Base-by-base conservation (phyloP, 1,140 invertebrate genomes). In the Chrysoperla carnea region DNA sequence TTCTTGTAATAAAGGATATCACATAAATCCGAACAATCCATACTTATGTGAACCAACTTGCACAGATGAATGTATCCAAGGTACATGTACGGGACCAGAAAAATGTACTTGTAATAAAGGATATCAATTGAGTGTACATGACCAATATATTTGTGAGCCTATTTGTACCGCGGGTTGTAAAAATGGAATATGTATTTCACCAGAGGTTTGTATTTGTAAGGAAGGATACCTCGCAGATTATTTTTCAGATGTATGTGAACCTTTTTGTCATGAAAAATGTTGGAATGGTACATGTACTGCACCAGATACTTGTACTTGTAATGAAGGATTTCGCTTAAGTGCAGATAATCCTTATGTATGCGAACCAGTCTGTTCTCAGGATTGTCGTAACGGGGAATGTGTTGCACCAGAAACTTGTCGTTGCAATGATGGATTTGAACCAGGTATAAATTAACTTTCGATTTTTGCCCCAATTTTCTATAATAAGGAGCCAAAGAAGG, bases 241-340 rank as follows among this genome's bases (percentile, higher is more conserved):
- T 28, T 36, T 1, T 23, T 29, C 6, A 29, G 8, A 15, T 4
- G 7, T 23, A 1, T 59, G 57, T 39, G 38, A 46, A 4, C 53
- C 55, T 1, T 29, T 40, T 5, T 59, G 57, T n/a, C n/a, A n/a
- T n/a, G n/a, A n/a, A n/a, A n/a, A n/a, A n/a, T 45, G 15, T 46
- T 1, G 59, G 58, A 42, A n/a, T n/a, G 71, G 69, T 6, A 53
- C 62, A 12, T 75, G 72, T 43, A 53, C 61, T 0, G 64, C 62
- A 1, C 69, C 71, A 0, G 68, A 71, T 9, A 58, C 60, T 2
- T 78, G 75, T 45, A 53, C 53, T 6, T 72, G 69, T 44, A 44
- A 56, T 6, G 13, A 45, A 7, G 56, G 62, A 1, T 68, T 50
- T 46, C 38, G 42, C 43, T 55, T 46, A 23, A 40, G 49, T 39